Evolutionary conservation across 2,797 vertebrate genomes (phyloP).

Genomic region (Clamator glandarius): DNA sequence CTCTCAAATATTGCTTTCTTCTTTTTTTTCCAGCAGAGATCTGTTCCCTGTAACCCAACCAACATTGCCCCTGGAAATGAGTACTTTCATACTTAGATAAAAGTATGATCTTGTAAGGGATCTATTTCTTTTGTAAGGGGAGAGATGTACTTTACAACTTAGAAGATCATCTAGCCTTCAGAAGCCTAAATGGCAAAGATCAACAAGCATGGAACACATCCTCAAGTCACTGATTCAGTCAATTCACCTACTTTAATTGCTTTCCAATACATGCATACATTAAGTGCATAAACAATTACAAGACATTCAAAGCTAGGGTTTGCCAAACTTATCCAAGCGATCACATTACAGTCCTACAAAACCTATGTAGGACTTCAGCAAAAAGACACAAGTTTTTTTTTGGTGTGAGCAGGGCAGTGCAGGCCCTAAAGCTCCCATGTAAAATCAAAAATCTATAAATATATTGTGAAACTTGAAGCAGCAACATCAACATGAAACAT

Average conservation of each 20-base stretch:
- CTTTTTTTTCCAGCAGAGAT: not conserved
- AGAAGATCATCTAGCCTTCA: not conserved
- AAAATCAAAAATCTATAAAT: not conserved
- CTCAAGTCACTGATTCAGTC: accelerated
- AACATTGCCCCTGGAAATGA: not conserved
- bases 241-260: not conserved
- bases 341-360: not conserved
- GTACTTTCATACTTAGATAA: not conserved
- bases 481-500: not conserved
- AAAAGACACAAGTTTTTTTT: accelerated
- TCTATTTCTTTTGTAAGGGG: not conserved
- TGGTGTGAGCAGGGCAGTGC: not conserved
- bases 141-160: not conserved
- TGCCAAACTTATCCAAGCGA: not conserved
- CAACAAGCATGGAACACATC: not conserved
- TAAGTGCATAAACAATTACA: not conserved
- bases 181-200: not conserved
- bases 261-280: not conserved
- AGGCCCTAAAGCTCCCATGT: not conserved
- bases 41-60: not conserved
- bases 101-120: not conserved
- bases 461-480: not conserved
- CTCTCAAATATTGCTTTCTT: not conserved
- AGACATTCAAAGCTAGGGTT: not conserved
- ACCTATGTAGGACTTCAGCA: accelerated